Percentiles rank a stretch among this genome's conserved stretches.
Conservation (phyloP, 1,140 invertebrate species). For the Pectinophora gossypiella region DNA sequence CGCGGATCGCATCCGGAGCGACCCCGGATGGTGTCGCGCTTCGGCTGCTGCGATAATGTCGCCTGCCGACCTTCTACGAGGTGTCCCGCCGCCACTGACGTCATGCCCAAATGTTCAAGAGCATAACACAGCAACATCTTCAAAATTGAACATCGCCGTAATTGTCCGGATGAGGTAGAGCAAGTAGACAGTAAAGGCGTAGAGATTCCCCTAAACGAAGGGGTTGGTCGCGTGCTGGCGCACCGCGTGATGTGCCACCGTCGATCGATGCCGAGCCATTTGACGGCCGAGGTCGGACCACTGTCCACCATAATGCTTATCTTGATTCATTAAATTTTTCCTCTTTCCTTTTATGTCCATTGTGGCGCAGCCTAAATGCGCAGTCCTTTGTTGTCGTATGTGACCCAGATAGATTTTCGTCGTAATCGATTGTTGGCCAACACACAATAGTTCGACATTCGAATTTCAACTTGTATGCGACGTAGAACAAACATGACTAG, state of each 20-base stretch:
- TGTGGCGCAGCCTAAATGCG: slow-evolving; percentile 45
- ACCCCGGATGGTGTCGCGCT: slow-evolving; percentile 61
- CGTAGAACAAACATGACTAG: slow-evolving; percentile 33
- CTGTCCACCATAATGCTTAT: slow-evolving; percentile 67
- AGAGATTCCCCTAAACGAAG: slow-evolving; percentile 15
- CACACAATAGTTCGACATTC: slow-evolving; percentile 33
- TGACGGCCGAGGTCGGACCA: slow-evolving; percentile 69
- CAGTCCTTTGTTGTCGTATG: slow-evolving; percentile 47
- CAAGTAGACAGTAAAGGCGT: too few species aligned
- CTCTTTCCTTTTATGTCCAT: slow-evolving; percentile 37
- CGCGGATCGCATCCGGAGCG: slow-evolving; percentile 52
- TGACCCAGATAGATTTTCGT: slow-evolving; percentile 58
- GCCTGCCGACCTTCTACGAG: slow-evolving; percentile 39
- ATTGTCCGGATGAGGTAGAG: background rate
- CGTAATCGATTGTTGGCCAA: slow-evolving; percentile 46
- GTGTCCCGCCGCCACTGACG: too few species aligned
- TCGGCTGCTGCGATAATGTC: slow-evolving; percentile 43
- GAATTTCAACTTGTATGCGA: slow-evolving; percentile 22
- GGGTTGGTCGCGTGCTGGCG: slow-evolving; percentile 42
- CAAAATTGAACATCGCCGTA: background rate
- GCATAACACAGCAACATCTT: too few species aligned
- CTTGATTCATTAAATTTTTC: slow-evolving; percentile 63
- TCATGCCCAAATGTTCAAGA: too few species aligned
- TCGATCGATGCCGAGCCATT: slow-evolving; percentile 62
- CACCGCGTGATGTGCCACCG: slow-evolving; percentile 45